Evolutionary conservation across 1,140 invertebrate genomes (phyloP).

Genomic region (Theocolax elegans): DNA sequence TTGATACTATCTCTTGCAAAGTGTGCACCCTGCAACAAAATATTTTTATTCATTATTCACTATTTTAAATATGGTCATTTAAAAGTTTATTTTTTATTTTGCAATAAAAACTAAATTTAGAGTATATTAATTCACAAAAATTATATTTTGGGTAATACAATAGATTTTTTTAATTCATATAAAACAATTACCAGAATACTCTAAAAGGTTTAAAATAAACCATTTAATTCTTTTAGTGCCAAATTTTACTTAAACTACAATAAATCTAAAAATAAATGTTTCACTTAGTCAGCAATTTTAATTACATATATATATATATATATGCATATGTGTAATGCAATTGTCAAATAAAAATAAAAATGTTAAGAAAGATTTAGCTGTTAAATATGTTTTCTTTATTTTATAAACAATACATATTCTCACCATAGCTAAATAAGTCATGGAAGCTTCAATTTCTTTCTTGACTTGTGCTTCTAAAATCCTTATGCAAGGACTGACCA

Average conservation of each 20-base stretch:
- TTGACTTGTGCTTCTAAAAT: constrained; percentile 78
- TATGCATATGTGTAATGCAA: no score
- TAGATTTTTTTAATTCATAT: background rate
- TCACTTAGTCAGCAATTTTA: no score
- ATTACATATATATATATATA: no score
- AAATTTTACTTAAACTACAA: no score
- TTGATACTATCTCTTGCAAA: constrained; percentile 84
- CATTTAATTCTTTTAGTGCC: no score
- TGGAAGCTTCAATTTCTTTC: constrained; percentile 79
- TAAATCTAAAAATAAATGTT: no score
- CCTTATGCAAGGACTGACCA: constrained; percentile 73
- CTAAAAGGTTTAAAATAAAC: no score
- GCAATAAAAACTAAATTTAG: no score
- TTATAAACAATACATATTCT: constrained; percentile 14
- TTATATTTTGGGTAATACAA: background rate
- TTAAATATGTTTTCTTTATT: background rate
- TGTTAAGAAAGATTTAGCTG: background rate
- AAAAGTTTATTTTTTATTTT: no score
- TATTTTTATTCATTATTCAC: constrained; percentile 24
- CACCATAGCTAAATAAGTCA: constrained; percentile 87
- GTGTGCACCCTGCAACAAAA: constrained; percentile 75
- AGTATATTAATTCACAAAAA: constrained; percentile 8
- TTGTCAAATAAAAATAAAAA: background rate
- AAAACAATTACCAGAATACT: no score
- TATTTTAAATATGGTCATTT: no score